These are phyloP conservation scores for Sphyrna mokarran DNA, from an alignment of 2,113 vertebrate genomes.

Conservation along the genomic window DNA sequence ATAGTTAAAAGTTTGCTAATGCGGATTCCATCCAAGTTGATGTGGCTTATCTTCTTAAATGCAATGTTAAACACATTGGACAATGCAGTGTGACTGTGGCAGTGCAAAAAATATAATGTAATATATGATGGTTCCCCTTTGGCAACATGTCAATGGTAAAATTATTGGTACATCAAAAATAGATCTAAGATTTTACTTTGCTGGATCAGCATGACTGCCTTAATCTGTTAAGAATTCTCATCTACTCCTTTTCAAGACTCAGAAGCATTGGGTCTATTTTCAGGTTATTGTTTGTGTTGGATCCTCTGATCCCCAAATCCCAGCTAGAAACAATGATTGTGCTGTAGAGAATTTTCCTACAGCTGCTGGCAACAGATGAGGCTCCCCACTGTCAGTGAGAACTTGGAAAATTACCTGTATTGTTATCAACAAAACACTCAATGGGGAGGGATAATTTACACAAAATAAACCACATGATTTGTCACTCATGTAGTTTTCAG, in stretches of 20 bases:
- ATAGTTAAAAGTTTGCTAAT: not conserved
- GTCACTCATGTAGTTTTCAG: not conserved
- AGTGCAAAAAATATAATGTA: not conserved
- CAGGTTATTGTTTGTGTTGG: not conserved
- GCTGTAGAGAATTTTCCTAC: not conserved
- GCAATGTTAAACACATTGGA: not conserved
- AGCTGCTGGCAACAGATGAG: not conserved
- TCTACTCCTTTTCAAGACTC: too few species aligned
- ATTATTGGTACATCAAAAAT: not conserved
- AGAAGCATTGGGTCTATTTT: not conserved
- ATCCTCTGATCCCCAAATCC: not conserved
- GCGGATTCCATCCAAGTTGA: not conserved
- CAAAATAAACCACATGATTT: not conserved
- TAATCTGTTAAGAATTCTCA: not conserved
- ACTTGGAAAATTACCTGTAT: not conserved
- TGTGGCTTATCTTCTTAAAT: not conserved
- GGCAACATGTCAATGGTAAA: not conserved
- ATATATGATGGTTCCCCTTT: not conserved
- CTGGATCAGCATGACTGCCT: not conserved
- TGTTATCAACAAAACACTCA: not conserved
- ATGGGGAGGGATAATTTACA: not conserved
- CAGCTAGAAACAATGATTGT: not conserved
- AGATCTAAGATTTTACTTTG: not conserved
- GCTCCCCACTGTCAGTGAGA: not conserved
- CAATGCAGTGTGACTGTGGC: not conserved